Evolutionary conservation across 92 coral and sea anemone species (phyloP).

Genomic region (Porites lobata): DNA sequence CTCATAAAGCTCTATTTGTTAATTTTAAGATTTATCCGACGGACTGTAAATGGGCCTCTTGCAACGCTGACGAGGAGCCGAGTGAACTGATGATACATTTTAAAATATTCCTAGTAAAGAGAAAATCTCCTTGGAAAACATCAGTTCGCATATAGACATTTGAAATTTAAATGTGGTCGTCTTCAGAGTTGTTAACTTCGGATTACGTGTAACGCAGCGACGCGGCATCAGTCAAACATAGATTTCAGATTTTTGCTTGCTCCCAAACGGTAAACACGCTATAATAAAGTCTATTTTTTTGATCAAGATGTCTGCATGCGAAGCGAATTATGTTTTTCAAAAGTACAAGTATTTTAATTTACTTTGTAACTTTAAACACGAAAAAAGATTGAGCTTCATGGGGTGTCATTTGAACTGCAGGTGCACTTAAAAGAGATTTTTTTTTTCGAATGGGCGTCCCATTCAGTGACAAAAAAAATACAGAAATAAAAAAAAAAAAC

Average conservation of each 20-base stretch:
- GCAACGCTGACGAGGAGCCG: not conserved
- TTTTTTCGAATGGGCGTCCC: not conserved
- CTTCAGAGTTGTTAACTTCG: conserved; percentile 4
- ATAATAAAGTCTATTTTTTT: not conserved
- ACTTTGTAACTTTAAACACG: not conserved
- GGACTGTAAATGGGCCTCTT: not conserved
- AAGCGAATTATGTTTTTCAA: conserved; percentile 32
- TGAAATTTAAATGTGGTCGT: conserved; percentile 12
- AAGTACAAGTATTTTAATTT: conserved; percentile 22
- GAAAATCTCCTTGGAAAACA: not conserved
- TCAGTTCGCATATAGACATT: not conserved
- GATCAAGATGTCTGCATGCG: conserved; percentile 27
- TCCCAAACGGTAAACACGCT: conserved; percentile 25
- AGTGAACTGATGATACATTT: not conserved
- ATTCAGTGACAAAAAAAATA: not conserved
- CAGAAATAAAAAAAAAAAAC: not conserved
- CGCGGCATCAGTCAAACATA: conserved; percentile 16
- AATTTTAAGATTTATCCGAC: conserved; percentile 9
- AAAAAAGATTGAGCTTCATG: not conserved
- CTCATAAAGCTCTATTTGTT: conserved; percentile 10
- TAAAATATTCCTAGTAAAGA: not conserved
- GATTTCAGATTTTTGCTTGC: conserved; percentile 36
- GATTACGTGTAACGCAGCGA: not conserved
- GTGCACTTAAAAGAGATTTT: conserved; percentile 4
- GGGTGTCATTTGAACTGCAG: not conserved